phyloP scores from a whole-genome alignment of 1,140 invertebrate genomes.

The Kradibia gibbosae region DNA sequence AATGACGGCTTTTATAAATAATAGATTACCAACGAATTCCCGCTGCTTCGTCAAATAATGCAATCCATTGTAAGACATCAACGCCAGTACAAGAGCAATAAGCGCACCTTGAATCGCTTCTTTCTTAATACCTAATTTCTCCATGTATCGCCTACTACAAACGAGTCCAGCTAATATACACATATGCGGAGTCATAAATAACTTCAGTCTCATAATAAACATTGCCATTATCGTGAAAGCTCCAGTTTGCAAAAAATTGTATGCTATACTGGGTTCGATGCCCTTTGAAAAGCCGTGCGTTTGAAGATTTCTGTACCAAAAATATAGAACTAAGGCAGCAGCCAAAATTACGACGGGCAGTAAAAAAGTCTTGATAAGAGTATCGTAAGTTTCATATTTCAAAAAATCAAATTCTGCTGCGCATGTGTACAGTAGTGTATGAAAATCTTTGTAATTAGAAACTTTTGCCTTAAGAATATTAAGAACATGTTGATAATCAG shows the following conservation, averaged over 20 bases:
- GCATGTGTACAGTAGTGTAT: slow-evolving; percentile 89
- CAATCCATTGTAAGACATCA: slow-evolving; percentile 66
- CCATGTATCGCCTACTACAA: slow-evolving; percentile 69
- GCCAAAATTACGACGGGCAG: slow-evolving; percentile 74
- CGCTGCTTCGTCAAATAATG: slow-evolving; percentile 61
- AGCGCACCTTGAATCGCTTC: slow-evolving; percentile 56
- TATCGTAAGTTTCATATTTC: slow-evolving; percentile 72
- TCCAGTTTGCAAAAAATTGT: slow-evolving; percentile 79
- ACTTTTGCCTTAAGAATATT: slow-evolving; percentile 86
- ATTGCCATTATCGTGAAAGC: slow-evolving; percentile 83
- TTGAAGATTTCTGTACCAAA: slow-evolving; percentile 66
- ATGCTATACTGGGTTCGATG: slow-evolving; percentile 79
- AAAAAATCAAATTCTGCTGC: slow-evolving; percentile 88
- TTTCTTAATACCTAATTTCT: slow-evolving; percentile 64
- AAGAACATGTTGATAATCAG: slow-evolving; percentile 82
- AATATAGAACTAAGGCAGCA: slow-evolving; percentile 67
- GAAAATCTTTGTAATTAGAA: slow-evolving; percentile 82
- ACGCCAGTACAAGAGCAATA: slow-evolving; percentile 60
- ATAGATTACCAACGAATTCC: slow-evolving; percentile 60
- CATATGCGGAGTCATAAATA: slow-evolving; percentile 87
- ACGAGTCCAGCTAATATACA: slow-evolving; percentile 81
- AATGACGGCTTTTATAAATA: background rate
- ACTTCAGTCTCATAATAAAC: slow-evolving; percentile 87
- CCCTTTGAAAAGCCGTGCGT: slow-evolving; percentile 59
- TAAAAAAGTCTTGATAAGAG: slow-evolving; percentile 74